Conservation (phyloP, 2,113 vertebrate species). For the Neodon shergylaensis region DNA sequence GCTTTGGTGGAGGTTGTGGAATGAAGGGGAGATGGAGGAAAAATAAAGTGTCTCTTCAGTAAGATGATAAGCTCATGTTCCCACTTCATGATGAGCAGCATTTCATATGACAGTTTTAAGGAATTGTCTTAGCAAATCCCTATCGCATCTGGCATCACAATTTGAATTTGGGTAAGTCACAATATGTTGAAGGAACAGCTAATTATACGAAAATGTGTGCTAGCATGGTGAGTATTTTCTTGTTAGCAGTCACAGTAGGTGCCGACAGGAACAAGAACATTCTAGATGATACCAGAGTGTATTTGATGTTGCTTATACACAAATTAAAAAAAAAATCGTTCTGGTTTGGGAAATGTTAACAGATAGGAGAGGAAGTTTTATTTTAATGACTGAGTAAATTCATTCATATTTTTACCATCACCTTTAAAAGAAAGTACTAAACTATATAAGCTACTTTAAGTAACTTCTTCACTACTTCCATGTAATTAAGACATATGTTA, state of each 20-base stretch:
- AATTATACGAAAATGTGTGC: conserved; percentile 43
- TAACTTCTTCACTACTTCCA: neutral
- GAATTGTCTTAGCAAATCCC: conserved; percentile 56
- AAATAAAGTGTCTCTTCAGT: neutral
- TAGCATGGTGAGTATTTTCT: neutral
- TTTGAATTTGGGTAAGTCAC: conserved; percentile 38
- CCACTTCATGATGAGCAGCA: conserved; percentile 38
- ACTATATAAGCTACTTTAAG: neutral
- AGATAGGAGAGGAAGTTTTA: neutral
- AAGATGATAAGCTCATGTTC: neutral
- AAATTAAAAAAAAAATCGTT: conserved; percentile 8
- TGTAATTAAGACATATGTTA: neutral
- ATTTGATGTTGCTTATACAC: neutral
- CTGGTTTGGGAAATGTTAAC: neutral
- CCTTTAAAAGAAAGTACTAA: neutral
- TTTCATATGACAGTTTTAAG: conserved; percentile 30
- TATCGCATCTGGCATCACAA: conserved; percentile 34
- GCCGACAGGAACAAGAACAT: neutral
- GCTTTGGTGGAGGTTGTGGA: neutral
- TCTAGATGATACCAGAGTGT: too few relatives aligned
- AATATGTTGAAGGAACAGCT: conserved; percentile 3
- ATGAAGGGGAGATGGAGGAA: neutral
- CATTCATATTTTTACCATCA: neutral
- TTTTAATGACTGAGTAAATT: conserved; percentile 19
- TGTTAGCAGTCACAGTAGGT: neutral